Evolutionary conservation across 2,797 vertebrate genomes (phyloP), one percentile per base, ranked within the genome.

Genomic region (Pitangus sulphuratus): DNA sequence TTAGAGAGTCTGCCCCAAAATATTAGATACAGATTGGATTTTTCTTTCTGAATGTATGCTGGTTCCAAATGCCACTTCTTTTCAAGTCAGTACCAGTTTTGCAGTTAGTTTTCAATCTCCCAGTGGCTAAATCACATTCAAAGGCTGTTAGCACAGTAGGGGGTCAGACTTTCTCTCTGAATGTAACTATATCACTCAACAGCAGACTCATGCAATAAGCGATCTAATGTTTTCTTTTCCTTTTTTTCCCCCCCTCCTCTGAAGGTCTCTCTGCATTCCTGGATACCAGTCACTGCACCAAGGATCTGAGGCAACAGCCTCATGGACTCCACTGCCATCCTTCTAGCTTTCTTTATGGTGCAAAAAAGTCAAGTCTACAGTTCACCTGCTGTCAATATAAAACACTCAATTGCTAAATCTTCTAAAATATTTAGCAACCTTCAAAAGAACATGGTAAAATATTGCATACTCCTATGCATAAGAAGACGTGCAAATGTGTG

Each of bases 181-280:
- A 88, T 66, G 83, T 95, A 97, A 96, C 97, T 95, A 3, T 95
- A 97, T 98, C 96, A 97, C 96, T 97, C 97, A 97, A 97, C 97
- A 91, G 95, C 90, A 97, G 95, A 94, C 94, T 92, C 94, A 96
- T 81, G 95, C 92, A 96, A 95, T 87, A 94, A 97, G 89, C 26
- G 0, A 92, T 30, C 87, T 77, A 33, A 58, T 96, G 97, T 97
- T 97, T 98, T 97, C 96, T 93, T 97, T 97, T 89, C 97, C 89
- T 90, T 47, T 45, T 47, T 50, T 9, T 5, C 0, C 22, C 87
- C 83, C 82, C 78, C 91, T 93, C 50, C 92, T 81, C 91, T 86
- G 77, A 95, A 82, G 66, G 82, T 97, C 84, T 96, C 90, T 71
- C 89, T 79, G 65, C 97, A 95, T 94, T 97, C 93, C 76, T 81